Conservation (phyloP, 2,797 vertebrate genomes). For the Myotis findleyi region DNA sequence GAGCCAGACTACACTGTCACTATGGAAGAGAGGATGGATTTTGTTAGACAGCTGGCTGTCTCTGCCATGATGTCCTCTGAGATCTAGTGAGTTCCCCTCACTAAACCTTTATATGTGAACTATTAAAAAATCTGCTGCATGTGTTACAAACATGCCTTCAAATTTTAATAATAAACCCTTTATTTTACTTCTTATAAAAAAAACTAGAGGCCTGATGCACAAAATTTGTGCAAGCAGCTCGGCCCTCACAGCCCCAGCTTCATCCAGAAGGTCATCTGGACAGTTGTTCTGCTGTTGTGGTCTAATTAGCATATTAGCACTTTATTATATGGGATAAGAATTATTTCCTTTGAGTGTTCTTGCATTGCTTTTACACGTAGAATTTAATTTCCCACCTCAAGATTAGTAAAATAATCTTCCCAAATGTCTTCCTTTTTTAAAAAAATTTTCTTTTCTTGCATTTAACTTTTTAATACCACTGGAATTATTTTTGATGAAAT, state of each 20-base stretch:
- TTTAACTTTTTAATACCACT: slow-evolving; percentile 28
- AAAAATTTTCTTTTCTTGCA: not conserved
- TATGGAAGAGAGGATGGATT: not conserved
- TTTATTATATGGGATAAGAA: not conserved
- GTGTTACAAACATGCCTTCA: not conserved
- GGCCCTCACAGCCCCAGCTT: too few relatives aligned
- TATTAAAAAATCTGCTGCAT: not conserved
- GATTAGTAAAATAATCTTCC: not conserved
- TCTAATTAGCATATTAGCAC: too few relatives aligned
- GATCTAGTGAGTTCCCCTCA: not conserved
- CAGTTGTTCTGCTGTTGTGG: too few relatives aligned
- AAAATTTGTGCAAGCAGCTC: too few relatives aligned
- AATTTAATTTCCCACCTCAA: slow-evolving; percentile 3
- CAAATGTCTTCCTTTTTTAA: not conserved
- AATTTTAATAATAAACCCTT: not conserved
- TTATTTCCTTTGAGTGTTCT: not conserved
- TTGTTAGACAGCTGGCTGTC: not conserved
- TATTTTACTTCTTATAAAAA: not conserved
- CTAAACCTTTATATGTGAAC: not conserved
- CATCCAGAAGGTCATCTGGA: too few relatives aligned
- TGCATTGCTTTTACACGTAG: not conserved
- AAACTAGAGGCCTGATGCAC: not conserved
- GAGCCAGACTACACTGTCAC: not conserved
- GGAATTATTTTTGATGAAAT: not conserved
- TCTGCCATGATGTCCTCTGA: not conserved